phyloP scores from a whole-genome alignment of 2,113 vertebrate species.

The Origma solitaria region DNA sequence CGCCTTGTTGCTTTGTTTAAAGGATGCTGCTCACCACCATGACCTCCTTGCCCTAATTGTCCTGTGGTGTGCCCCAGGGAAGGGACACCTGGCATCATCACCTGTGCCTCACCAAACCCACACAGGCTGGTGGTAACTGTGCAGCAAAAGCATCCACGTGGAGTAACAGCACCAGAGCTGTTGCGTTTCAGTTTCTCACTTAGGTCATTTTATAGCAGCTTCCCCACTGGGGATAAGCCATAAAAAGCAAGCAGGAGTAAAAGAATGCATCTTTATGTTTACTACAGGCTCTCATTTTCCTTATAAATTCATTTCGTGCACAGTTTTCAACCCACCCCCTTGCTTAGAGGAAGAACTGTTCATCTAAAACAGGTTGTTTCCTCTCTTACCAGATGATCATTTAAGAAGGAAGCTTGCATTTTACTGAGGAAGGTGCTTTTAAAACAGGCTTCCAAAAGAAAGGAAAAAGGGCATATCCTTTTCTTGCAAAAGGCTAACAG shows the following conservation, averaged over 20 bases:
- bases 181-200: neutral
- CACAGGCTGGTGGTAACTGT: neutral
- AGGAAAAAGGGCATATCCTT: neutral
- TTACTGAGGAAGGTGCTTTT: neutral
- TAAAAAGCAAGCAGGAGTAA: neutral
- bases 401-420: neutral
- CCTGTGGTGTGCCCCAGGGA: neutral
- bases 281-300: neutral
- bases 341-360: neutral
- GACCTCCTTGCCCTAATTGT: neutral
- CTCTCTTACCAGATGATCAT: accelerated
- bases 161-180: neutral
- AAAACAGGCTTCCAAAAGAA: neutral
- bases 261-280: neutral
- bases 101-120: neutral
- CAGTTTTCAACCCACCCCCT: neutral
- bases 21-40: neutral
- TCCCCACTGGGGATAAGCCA: neutral
- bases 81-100: neutral
- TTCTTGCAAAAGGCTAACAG: neutral
- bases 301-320: neutral
- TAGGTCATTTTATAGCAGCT: neutral
- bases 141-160: neutral
- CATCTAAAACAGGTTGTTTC: neutral
- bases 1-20: neutral